Evolutionary conservation across 2,888 invertebrate species (phyloP).

Genomic region (Tetropium fuscum): DNA sequence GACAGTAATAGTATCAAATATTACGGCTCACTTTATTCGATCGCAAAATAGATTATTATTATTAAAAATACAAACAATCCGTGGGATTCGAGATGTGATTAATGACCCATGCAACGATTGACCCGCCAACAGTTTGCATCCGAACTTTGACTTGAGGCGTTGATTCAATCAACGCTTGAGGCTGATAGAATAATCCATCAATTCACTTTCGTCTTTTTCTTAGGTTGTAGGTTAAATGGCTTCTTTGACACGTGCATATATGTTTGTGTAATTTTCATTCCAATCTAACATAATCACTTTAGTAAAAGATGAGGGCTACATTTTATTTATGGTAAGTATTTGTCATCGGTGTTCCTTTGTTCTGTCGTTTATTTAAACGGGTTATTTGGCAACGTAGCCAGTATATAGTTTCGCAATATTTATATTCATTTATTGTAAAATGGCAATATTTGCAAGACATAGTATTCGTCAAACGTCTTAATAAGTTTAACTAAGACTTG

Average conservation of each 20-base stretch:
- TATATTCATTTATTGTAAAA: too few relatives aligned
- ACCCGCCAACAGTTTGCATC: slow-evolving; percentile 53
- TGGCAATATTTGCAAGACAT: too few relatives aligned
- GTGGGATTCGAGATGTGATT: slow-evolving; percentile 45
- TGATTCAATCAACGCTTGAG: too few relatives aligned
- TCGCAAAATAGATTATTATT: slow-evolving; percentile 30
- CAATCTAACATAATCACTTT: slow-evolving; percentile 14
- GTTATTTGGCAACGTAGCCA: too few relatives aligned
- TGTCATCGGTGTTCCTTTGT: too few relatives aligned
- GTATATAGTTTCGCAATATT: too few relatives aligned
- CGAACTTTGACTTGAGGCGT: slow-evolving; percentile 51
- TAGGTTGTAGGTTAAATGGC: slow-evolving; percentile 36
- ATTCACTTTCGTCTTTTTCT: slow-evolving; percentile 30
- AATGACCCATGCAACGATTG: slow-evolving; percentile 50
- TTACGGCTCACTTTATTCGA: neutral
- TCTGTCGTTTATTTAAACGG: too few relatives aligned
- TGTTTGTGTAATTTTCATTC: slow-evolving; percentile 37
- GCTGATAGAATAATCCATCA: slow-evolving; percentile 51
- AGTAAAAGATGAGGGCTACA: slow-evolving; percentile 14
- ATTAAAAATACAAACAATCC: slow-evolving; percentile 34
- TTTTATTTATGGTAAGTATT: too few relatives aligned
- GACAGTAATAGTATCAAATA: slow-evolving; percentile 9
- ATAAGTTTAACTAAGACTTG: too few relatives aligned
- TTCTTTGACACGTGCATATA: slow-evolving; percentile 43
- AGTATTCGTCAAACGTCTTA: too few relatives aligned